These are phyloP conservation scores for Brachionus calyciflorus DNA, from an alignment of 1,140 invertebrate species.

Conservation along the genomic window DNA sequence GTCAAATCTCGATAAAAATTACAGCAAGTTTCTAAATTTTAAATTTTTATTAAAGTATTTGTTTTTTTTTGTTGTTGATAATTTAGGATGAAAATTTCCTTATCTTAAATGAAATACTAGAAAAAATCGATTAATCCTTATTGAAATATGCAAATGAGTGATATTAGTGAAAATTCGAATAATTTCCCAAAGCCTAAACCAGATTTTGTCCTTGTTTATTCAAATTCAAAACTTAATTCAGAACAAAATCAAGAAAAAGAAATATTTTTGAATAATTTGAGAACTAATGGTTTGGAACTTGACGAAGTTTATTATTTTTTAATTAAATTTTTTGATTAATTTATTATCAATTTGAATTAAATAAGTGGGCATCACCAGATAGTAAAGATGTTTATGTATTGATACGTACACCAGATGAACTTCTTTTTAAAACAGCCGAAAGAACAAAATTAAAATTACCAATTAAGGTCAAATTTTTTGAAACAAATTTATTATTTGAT, in stretches of 20 bases:
- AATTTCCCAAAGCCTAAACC: too few relatives aligned
- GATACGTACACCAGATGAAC: conserved; percentile 10
- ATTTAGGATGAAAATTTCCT: too few relatives aligned
- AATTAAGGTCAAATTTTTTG: too few relatives aligned
- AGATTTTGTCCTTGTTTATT: neutral
- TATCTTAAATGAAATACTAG: too few relatives aligned
- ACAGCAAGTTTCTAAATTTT: too few relatives aligned
- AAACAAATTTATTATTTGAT: neutral
- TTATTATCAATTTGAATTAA: neutral
- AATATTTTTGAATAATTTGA: conserved; percentile 21
- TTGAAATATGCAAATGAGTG: too few relatives aligned
- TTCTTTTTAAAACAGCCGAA: conserved; percentile 26
- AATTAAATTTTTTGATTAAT: neutral
- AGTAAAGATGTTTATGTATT: neutral
- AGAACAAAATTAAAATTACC: conserved; percentile 39
- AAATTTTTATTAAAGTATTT: too few relatives aligned
- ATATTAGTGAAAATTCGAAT: too few relatives aligned
- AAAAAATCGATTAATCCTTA: too few relatives aligned
- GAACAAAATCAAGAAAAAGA: neutral
- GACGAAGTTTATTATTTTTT: neutral
- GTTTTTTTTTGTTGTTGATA: too few relatives aligned
- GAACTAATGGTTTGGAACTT: neutral
- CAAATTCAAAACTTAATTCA: neutral
- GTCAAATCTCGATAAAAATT: too few relatives aligned
- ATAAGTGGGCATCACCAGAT: neutral